These are phyloP conservation scores for Drosophila parabipectinata DNA, from an alignment of 1,140 invertebrate genomes.

Conservation along the genomic window DNA sequence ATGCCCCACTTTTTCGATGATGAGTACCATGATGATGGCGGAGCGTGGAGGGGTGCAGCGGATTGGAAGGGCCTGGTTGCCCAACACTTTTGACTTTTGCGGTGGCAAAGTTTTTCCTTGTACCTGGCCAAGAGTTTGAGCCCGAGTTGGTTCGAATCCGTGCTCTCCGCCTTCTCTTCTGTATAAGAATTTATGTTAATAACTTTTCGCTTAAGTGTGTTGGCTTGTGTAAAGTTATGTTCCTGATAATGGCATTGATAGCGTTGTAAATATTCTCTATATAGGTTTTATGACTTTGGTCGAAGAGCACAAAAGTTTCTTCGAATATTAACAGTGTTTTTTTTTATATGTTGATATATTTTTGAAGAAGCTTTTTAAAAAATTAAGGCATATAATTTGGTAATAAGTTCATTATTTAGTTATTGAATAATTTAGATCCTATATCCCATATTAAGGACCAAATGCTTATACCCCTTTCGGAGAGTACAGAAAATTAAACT, in stretches of 20 bases:
- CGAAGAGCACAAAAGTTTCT: conserved; percentile 16
- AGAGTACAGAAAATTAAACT: conserved; percentile 8
- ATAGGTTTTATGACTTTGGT: conserved; percentile 28
- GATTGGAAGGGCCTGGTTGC: conserved; percentile 25
- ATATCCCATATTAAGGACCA: background rate
- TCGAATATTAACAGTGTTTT: background rate
- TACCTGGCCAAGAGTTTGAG: conserved; percentile 46
- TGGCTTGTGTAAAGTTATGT: conserved; percentile 53
- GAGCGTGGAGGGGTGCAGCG: conserved; percentile 30
- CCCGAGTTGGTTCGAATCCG: conserved; percentile 39
- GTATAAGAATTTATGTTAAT: conserved; percentile 77
- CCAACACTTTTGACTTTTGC: conserved; percentile 78
- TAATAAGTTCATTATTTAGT: too few relatives aligned
- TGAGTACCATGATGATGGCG: conserved; percentile 15
- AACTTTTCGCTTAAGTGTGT: conserved; percentile 62
- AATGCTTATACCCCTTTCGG: background rate
- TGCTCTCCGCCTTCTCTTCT: conserved; percentile 42
- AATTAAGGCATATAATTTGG: conserved; percentile 12
- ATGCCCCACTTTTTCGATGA: conserved; percentile 50
- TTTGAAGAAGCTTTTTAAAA: conserved; percentile 2
- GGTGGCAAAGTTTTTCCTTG: conserved; percentile 61
- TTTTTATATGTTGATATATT: too few relatives aligned
- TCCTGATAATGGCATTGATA: conserved; percentile 79
- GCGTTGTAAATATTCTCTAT: conserved; percentile 68
- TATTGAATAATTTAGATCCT: too few relatives aligned